Percentiles rank a stretch among this genome's conserved stretches.
phyloP scores from a whole-genome alignment of 2,113 vertebrate species.

The Sphaerodactylus townsendi region DNA sequence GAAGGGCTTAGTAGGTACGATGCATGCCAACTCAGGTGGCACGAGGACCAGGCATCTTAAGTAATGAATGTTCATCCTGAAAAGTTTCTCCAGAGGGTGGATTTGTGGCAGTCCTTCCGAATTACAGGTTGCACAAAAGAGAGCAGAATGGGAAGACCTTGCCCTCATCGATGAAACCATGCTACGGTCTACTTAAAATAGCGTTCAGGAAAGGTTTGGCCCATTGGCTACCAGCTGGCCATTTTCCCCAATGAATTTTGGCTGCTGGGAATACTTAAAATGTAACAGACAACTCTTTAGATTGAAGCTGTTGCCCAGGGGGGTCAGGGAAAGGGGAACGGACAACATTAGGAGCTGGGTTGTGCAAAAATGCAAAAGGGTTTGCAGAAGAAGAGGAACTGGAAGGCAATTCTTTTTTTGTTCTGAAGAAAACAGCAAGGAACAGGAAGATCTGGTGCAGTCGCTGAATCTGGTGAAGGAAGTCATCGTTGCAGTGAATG shows the following conservation, averaged over 20 bases:
- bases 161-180: too few species aligned
- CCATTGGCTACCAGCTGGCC: not conserved
- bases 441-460: constrained; percentile 82
- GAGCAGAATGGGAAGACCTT: too few species aligned
- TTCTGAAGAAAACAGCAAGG: constrained; percentile 83
- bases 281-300: too few species aligned
- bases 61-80: too few species aligned
- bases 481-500: constrained; percentile 88
- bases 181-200: not conserved
- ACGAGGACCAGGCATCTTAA: too few species aligned
- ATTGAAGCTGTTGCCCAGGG: not conserved
- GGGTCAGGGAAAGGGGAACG: not conserved
- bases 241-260: not conserved
- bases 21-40: too few species aligned
- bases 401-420: not conserved
- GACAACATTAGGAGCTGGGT: not conserved
- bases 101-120: too few species aligned
- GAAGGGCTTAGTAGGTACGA: too few species aligned
- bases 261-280: not conserved
- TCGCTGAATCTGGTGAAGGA: constrained; percentile 88
- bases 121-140: too few species aligned
- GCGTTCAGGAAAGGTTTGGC: not conserved
- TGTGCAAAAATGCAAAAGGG: not conserved
- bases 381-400: not conserved
- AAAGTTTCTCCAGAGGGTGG: too few species aligned